A percentile compares a stretch with the other conserved stretches of the same genome.
These are phyloP conservation scores for Noctua fimbriata DNA, from an alignment of 2,888 invertebrate genomes.

Conservation along the genomic window DNA sequence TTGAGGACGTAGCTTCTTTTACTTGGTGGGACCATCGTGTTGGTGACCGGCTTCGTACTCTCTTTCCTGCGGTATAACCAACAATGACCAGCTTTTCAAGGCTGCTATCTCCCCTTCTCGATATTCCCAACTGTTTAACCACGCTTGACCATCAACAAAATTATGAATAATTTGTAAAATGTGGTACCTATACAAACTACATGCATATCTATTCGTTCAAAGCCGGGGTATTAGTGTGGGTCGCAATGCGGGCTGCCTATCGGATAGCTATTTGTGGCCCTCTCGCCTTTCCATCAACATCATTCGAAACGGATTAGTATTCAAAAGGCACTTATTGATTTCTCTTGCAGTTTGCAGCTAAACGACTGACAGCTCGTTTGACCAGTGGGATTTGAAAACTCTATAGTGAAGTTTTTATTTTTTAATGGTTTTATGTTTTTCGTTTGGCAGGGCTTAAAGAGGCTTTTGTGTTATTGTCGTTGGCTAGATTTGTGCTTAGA, in stretches of 20 bases:
- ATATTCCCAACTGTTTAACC: not conserved
- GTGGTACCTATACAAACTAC: constrained; percentile 7
- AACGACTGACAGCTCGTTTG: constrained; percentile 34
- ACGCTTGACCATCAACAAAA: constrained; percentile 13
- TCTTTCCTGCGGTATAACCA: too few species aligned
- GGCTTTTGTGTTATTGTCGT: not conserved
- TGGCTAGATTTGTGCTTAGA: not conserved
- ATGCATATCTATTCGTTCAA: constrained; percentile 10
- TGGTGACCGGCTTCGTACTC: too few species aligned
- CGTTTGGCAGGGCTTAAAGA: not conserved
- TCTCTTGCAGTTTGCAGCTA: constrained; percentile 46
- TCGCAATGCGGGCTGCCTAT: constrained; percentile 46
- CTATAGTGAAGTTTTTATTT: not conserved
- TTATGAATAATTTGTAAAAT: constrained; percentile 38
- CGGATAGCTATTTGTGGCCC: constrained; percentile 56
- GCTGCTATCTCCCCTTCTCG: too few species aligned
- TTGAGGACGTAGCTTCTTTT: too few species aligned
- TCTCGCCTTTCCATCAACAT: constrained; percentile 58
- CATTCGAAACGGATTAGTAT: constrained; percentile 64
- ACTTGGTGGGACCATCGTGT: too few species aligned
- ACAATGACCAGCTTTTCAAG: too few species aligned
- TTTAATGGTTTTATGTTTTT: not conserved
- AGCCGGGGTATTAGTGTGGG: constrained; percentile 47
- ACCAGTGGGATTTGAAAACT: constrained; percentile 27
- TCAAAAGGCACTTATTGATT: constrained; percentile 58